A percentile compares a stretch with the other conserved stretches of the same genome.
phyloP scores from a whole-genome alignment of 2,888 invertebrate species.

The Lasioglossum malachurum region DNA sequence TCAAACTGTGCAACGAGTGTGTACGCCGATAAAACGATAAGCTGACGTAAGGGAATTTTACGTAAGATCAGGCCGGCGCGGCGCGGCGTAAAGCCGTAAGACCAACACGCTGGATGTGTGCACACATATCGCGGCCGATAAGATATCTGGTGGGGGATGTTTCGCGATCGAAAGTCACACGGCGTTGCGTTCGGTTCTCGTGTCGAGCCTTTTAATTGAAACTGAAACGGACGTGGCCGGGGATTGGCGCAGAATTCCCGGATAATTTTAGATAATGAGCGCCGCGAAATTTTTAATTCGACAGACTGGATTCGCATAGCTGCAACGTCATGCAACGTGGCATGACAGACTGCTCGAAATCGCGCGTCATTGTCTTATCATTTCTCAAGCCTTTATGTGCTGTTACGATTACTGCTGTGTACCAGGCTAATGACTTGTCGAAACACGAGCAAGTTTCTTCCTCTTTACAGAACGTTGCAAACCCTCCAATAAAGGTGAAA shows the following conservation, averaged over 20 bases:
- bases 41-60: constrained; percentile 17
- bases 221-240: neutral
- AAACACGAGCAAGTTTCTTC: neutral
- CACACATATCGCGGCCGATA: constrained; percentile 9
- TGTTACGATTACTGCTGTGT: neutral
- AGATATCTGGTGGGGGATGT: neutral
- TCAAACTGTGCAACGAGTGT: neutral
- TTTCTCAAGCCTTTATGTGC: neutral
- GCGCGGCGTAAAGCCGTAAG: neutral
- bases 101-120: neutral
- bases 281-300: constrained; percentile 3
- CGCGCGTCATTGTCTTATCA: neutral
- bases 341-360: neutral
- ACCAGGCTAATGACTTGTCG: neutral
- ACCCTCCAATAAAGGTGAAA: neutral
- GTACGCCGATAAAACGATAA: constrained; percentile 2
- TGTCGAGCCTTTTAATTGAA: neutral
- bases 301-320: neutral
- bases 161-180: constrained; percentile 12
- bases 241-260: neutral
- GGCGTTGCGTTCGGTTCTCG: neutral
- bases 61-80: neutral
- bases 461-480: neutral
- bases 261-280: constrained; percentile 11
- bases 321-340: neutral